phyloP scores from a whole-genome alignment of 2,797 vertebrate genomes.

The Discoglossus pictus region DNA sequence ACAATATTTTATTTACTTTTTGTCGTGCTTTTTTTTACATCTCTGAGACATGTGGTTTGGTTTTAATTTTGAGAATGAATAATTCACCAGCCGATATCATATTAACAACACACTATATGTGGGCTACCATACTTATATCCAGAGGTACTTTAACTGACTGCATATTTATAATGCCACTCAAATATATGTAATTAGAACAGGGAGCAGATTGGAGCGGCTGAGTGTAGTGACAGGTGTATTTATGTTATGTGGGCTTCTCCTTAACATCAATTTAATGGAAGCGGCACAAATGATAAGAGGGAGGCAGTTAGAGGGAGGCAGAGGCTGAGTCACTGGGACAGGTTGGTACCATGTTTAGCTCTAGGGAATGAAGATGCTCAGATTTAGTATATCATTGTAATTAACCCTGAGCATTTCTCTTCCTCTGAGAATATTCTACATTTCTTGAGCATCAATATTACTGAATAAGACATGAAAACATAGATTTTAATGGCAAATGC shows the following conservation, averaged over 20 bases:
- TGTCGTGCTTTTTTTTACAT: not conserved
- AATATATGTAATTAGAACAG: conserved; percentile 9
- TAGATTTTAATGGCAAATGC: too few relatives aligned
- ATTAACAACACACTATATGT: too few relatives aligned
- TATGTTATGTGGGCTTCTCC: not conserved
- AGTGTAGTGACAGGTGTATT: conserved; percentile 12
- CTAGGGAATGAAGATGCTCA: too few relatives aligned
- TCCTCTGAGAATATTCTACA: too few relatives aligned
- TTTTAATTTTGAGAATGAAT: too few relatives aligned
- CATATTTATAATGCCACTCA: conserved; percentile 16
- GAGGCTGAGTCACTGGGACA: not conserved
- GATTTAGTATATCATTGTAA: too few relatives aligned
- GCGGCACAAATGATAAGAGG: not conserved
- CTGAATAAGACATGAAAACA: too few relatives aligned
- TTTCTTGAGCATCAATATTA: too few relatives aligned
- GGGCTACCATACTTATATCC: not conserved
- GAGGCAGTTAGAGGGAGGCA: not conserved
- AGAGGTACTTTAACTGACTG: not conserved
- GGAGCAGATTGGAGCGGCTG: conserved; percentile 2
- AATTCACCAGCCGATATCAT: too few relatives aligned
- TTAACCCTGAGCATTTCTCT: too few relatives aligned
- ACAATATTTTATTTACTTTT: not conserved
- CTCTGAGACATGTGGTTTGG: too few relatives aligned
- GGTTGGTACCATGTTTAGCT: not conserved
- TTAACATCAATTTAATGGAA: not conserved